Conservation (phyloP, 2,113 vertebrate species). For the Catagonus wagneri region DNA sequence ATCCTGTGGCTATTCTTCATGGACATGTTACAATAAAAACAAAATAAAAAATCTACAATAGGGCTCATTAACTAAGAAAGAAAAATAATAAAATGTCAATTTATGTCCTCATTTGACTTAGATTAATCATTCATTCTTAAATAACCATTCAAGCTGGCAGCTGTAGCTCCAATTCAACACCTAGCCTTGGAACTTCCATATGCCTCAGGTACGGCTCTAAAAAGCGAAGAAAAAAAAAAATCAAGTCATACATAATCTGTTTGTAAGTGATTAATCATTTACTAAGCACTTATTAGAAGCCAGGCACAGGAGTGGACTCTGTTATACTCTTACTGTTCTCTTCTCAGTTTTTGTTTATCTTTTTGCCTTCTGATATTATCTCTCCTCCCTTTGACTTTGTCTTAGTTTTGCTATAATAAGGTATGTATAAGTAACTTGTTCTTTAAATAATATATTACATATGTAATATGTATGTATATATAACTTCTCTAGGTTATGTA, state of each 20-base stretch:
- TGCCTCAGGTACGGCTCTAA: no score
- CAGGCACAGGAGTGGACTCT: not conserved
- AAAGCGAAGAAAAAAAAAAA: no score
- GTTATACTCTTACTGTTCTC: not conserved
- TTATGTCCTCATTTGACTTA: not conserved
- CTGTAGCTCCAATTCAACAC: no score
- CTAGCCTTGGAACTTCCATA: no score
- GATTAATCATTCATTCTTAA: not conserved
- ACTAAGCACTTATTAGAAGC: not conserved
- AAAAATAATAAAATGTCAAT: not conserved
- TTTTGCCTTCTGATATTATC: not conserved
- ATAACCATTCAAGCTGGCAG: not conserved
- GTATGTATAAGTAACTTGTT: no score
- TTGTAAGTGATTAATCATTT: not conserved
- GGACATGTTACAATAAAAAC: no score
- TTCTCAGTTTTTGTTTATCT: not conserved
- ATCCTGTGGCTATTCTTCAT: no score
- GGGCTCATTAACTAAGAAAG: not conserved
- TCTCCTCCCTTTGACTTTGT: not conserved
- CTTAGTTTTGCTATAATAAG: not conserved
- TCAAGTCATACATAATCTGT: not conserved
- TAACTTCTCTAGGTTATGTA: not conserved
- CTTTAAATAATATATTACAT: not conserved
- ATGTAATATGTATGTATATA: not conserved
- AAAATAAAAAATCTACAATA: no score